A percentile compares a stretch with the other conserved stretches of the same genome.
Conservation (phyloP, 53 echinoderm and acorn worm genomes). For the Echinometra lucunter region DNA sequence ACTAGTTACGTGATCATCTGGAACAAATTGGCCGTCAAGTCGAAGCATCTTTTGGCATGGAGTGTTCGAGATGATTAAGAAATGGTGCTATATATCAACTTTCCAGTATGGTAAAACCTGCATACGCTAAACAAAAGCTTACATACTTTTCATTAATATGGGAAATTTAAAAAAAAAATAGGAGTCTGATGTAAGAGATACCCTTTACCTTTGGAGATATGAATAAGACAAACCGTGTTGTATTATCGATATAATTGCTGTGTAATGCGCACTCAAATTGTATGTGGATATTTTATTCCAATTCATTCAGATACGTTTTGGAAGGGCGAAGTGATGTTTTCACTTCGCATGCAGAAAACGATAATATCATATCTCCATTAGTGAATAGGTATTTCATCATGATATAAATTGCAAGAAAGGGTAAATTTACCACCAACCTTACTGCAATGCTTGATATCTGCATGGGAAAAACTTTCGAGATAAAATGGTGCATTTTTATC, state of each 20-base stretch:
- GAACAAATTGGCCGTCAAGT: neutral
- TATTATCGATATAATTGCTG: neutral
- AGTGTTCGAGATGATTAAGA: neutral
- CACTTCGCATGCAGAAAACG: neutral
- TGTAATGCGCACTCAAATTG: neutral
- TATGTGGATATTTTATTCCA: neutral
- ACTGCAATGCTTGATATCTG: neutral
- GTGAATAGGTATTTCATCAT: neutral
- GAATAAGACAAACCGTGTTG: neutral
- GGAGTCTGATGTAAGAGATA: neutral
- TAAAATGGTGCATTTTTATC: slow-evolving; percentile 38
- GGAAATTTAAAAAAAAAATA: neutral
- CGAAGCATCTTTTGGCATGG: no score
- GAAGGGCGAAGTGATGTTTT: neutral
- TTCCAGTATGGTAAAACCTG: slow-evolving; percentile 14
- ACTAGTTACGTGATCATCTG: neutral
- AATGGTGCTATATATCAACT: neutral
- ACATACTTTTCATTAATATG: neutral
- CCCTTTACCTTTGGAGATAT: slow-evolving; percentile 8
- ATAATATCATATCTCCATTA: neutral
- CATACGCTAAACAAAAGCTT: neutral
- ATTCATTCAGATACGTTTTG: neutral
- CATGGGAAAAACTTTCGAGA: neutral
- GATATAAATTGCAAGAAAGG: neutral
- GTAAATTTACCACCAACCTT: neutral